Conservation (phyloP, 2,113 vertebrate species). For the human region DNA sequence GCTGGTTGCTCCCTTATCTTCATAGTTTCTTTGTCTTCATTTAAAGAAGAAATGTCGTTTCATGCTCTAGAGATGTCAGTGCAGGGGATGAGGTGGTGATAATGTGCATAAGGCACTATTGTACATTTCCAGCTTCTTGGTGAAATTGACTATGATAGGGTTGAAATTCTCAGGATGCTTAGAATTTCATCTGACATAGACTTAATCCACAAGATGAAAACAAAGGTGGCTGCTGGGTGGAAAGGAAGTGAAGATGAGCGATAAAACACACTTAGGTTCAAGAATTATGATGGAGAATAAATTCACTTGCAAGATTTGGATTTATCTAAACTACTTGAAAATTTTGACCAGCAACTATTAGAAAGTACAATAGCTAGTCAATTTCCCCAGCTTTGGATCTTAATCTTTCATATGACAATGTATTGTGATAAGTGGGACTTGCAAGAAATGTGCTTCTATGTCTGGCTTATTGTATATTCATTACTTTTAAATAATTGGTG, state of each 20-base stretch:
- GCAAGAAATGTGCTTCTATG: constrained; percentile 42
- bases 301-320: background rate
- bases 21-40: constrained; percentile 9
- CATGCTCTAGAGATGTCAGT: background rate
- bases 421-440: constrained; percentile 29
- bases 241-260: background rate
- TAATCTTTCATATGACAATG: constrained; percentile 24
- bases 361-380: constrained; percentile 34
- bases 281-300: constrained; percentile 8
- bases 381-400: constrained; percentile 19
- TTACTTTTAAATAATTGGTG: constrained; percentile 73
- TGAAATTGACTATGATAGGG: background rate
- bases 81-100: background rate
- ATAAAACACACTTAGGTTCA: background rate
- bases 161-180: background rate
- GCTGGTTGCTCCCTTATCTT: background rate
- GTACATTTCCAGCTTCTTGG: background rate
- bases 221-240: background rate
- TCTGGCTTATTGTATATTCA: constrained; percentile 60
- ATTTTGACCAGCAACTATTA: constrained; percentile 17
- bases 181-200: background rate
- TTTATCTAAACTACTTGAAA: constrained; percentile 31
- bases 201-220: background rate
- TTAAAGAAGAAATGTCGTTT: background rate
- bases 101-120: background rate